phyloP scores from a whole-genome alignment of 2,797 vertebrate genomes.

The Sardinella longiceps region DNA sequence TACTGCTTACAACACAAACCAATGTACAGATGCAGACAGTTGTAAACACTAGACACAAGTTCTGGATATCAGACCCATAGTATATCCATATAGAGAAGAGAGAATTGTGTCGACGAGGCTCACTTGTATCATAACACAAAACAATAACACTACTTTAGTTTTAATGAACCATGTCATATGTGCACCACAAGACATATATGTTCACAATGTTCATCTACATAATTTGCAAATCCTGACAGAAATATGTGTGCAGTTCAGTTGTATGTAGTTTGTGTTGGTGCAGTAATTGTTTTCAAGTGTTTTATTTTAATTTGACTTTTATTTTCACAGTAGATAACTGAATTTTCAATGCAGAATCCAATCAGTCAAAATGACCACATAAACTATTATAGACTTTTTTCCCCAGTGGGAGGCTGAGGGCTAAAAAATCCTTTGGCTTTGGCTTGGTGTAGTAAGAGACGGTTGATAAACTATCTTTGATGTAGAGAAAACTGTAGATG shows the following conservation, averaged over 20 bases:
- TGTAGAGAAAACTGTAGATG: neutral
- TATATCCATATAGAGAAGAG: neutral
- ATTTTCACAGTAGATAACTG: neutral
- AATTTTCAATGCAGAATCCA: neutral
- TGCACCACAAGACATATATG: too few relatives aligned
- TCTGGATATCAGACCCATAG: neutral
- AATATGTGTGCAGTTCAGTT: neutral
- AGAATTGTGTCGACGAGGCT: neutral
- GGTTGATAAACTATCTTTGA: too few relatives aligned
- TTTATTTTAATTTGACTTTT: neutral
- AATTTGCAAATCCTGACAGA: neutral
- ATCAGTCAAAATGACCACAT: neutral
- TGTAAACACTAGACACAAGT: neutral
- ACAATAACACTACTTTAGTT: too few relatives aligned
- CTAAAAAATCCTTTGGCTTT: neutral
- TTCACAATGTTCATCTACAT: neutral
- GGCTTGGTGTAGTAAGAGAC: neutral
- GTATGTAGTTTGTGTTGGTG: neutral
- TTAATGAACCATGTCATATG: neutral
- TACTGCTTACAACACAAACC: neutral
- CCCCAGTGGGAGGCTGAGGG: neutral
- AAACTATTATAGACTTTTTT: neutral
- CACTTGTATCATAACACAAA: neutral
- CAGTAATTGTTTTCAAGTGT: conserved; percentile 13
- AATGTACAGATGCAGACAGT: neutral